These are phyloP conservation scores for Melitaea athalia DNA, from an alignment of 2,888 invertebrate species.

Conservation along the genomic window DNA sequence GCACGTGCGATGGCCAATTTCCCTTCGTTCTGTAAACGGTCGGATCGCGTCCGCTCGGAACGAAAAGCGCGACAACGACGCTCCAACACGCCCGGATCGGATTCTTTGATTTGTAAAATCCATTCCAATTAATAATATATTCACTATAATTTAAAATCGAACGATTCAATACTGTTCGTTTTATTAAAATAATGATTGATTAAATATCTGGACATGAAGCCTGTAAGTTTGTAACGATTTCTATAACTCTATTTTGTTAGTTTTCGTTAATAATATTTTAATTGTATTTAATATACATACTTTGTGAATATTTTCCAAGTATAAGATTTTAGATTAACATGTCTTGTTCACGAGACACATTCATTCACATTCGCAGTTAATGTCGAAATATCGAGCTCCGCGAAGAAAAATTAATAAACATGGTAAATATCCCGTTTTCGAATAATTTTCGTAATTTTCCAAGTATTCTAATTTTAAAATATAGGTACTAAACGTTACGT, in stretches of 20 bases:
- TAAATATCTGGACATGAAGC: neutral
- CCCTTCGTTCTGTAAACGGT: conserved; percentile 49
- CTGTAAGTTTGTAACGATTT: neutral
- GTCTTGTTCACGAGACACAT: too few species aligned
- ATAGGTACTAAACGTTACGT: too few species aligned
- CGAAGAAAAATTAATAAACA: too few species aligned
- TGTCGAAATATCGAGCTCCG: too few species aligned
- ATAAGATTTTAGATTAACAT: too few species aligned
- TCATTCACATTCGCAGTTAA: too few species aligned
- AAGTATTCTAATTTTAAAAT: too few species aligned
- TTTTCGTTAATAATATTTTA: too few species aligned
- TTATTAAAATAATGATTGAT: neutral
- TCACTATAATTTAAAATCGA: neutral
- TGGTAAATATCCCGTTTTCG: too few species aligned
- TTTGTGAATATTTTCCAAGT: too few species aligned
- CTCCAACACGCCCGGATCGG: conserved; percentile 43
- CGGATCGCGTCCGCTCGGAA: conserved; percentile 40
- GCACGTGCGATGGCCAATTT: conserved; percentile 65
- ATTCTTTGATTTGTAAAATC: conserved; percentile 38
- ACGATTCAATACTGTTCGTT: neutral
- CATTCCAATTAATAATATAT: conserved; percentile 17
- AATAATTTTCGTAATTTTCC: too few species aligned
- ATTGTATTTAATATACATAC: too few species aligned
- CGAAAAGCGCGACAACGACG: conserved; percentile 46
- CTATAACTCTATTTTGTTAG: neutral